Base-by-base conservation (phyloP, 2,113 vertebrate genomes). In the Hypomesus transpacificus region DNA sequence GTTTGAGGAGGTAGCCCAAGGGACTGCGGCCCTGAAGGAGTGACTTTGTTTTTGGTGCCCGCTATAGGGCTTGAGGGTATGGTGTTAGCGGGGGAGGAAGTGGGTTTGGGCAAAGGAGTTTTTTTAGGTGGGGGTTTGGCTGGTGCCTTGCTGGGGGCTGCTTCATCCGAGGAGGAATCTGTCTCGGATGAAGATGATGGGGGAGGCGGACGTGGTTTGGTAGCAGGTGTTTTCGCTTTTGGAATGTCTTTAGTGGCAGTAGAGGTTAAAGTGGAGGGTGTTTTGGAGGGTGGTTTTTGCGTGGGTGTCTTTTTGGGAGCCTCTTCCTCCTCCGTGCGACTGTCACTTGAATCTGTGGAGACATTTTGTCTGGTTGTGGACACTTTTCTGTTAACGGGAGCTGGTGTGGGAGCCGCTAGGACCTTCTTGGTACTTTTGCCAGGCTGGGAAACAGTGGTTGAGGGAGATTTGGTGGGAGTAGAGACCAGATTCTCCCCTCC, bases 281-380 rank as follows among this genome's bases (percentile, higher is more conserved):
- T 50, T 74, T 86, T 85, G 60, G 81, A 14, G 4, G 75, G 68
- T 11, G 31, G 62, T 11, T 75, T 82, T 84, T 21, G 54, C 2
- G 64, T 57, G n/a, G 70, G n/a, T 1, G 24, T 1, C 39, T 76
- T 84, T 59, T 63, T 80, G 0, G 75, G 28, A 61, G 78, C 21
- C 17, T 63, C 53, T 4, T 85, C 77, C 3, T 90, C 84, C 2
- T 82, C 74, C 4, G 80, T 75, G 16, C 83, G 82, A 80, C 79
- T 84, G 53, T 85, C 83, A n/a, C 82, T 86, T 59, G 87, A 82
- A 64, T 79, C 79, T 17, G 86, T 86, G 6, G 78, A 26, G 3
- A 16, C n/a, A 0, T 3, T 70, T 2, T 68, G 66, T 5, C 67
- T 54, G 76, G 76, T 76, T 14, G n/a, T 13, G 1, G 34, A 18